Percentiles rank a stretch among this genome's conserved stretches.
Evolutionary conservation across 2,888 invertebrate genomes (phyloP).

Genomic region (Blastobasis lacticolella): DNA sequence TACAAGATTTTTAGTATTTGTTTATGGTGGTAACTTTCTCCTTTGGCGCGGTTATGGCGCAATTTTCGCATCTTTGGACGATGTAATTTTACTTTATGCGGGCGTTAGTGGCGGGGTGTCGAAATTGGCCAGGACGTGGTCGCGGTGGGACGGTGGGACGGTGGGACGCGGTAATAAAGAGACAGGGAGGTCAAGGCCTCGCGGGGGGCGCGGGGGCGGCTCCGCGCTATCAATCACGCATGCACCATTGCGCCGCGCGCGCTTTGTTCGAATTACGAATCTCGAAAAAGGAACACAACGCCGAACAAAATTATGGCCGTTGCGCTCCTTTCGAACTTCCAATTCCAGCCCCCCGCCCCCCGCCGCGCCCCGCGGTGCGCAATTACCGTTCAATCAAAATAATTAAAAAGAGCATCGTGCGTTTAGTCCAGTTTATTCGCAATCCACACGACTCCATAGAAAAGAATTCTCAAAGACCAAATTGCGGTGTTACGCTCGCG

Average conservation of each 20-base stretch:
- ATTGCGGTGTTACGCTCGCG: too few species aligned
- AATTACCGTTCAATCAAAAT: slow-evolving; percentile 57
- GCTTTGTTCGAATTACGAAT: slow-evolving; percentile 69
- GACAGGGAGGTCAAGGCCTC: slow-evolving; percentile 58
- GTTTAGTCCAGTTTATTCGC: background rate
- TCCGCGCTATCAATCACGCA: slow-evolving; percentile 69
- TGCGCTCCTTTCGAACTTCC: slow-evolving; percentile 57
- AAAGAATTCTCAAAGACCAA: too few species aligned
- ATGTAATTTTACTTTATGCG: slow-evolving; percentile 47
- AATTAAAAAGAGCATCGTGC: slow-evolving; percentile 45
- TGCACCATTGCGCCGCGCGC: slow-evolving; percentile 67
- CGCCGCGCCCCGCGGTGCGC: slow-evolving; percentile 35
- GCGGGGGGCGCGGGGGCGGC: slow-evolving; percentile 49
- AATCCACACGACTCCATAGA: background rate
- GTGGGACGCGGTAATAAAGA: slow-evolving; percentile 14
- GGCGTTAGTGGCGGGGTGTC: slow-evolving; percentile 24
- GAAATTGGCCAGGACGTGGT: slow-evolving; percentile 19
- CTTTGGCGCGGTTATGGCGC: slow-evolving; percentile 42
- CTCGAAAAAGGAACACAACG: slow-evolving; percentile 64
- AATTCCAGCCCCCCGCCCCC: slow-evolving; percentile 43
- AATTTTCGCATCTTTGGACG: slow-evolving; percentile 55
- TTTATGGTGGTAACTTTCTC: slow-evolving; percentile 62
- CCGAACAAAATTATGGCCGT: slow-evolving; percentile 58
- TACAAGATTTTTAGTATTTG: slow-evolving; percentile 73
- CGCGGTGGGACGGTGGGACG: background rate